Conservation (phyloP, 64 coral and sea anemone species). For the Montipora foliosa region DNA sequence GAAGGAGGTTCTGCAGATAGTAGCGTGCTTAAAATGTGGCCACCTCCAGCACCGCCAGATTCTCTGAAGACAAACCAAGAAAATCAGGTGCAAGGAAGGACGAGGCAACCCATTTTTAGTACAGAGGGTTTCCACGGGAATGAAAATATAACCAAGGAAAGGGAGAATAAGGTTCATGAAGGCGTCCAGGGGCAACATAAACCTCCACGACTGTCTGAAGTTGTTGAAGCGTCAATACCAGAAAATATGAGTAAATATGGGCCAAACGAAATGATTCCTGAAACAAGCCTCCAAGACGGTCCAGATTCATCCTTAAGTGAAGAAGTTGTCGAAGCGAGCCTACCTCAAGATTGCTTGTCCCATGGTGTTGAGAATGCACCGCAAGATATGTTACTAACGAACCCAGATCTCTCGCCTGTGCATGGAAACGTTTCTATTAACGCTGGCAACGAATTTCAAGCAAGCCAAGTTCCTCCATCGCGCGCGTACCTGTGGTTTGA, state of each 20-base stretch:
- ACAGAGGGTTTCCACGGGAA: neutral
- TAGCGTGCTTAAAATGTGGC: slow-evolving; percentile 43
- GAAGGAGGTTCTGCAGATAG: neutral
- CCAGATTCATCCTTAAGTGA: neutral
- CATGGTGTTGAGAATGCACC: neutral
- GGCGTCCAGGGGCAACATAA: neutral
- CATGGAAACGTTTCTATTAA: neutral
- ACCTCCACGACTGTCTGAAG: neutral
- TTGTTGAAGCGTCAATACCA: too few relatives aligned
- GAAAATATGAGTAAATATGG: neutral
- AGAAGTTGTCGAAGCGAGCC: neutral
- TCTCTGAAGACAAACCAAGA: neutral
- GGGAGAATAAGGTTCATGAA: neutral
- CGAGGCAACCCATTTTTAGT: neutral
- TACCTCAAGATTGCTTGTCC: neutral
- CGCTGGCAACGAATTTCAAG: neutral
- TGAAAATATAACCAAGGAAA: neutral
- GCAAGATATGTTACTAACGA: neutral
- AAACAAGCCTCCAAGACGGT: neutral
- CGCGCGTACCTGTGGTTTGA: slow-evolving; percentile 3
- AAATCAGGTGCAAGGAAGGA: neutral
- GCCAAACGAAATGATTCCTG: neutral
- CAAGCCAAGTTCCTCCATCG: neutral
- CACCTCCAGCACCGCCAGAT: slow-evolving; percentile 46
- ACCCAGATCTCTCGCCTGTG: neutral